Evolutionary conservation across 2,113 vertebrate species (phyloP).

Genomic region (Myotis brandtii): DNA sequence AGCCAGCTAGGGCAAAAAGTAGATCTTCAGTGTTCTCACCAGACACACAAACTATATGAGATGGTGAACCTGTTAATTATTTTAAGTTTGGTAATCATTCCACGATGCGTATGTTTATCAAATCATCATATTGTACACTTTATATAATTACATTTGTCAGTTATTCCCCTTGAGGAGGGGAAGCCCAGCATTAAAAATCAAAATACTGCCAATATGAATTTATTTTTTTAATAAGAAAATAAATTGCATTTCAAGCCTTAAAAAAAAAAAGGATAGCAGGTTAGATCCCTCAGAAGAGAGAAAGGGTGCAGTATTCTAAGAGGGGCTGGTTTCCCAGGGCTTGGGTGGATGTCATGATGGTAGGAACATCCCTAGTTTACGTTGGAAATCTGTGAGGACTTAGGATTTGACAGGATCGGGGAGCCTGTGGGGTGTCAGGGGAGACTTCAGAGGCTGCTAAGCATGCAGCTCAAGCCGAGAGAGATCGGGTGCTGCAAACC

Average conservation of each 20-base stretch:
- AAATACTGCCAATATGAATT: background rate
- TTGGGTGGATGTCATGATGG: background rate
- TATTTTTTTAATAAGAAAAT: slow-evolving; percentile 41
- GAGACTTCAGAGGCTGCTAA: background rate
- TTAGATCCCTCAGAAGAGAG: background rate
- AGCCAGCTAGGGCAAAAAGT: background rate
- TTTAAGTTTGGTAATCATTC: background rate
- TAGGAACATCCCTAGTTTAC: background rate
- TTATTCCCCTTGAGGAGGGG: background rate
- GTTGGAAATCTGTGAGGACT: background rate
- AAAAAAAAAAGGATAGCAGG: background rate
- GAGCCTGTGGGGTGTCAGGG: background rate
- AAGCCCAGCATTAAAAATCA: background rate
- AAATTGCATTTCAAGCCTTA: background rate
- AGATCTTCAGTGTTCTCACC: background rate
- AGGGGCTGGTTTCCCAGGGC: background rate
- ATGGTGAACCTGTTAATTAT: background rate
- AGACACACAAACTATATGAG: background rate
- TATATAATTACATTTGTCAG: background rate
- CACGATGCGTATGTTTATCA: background rate
- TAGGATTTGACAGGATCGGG: background rate
- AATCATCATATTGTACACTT: background rate
- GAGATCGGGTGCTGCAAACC: background rate
- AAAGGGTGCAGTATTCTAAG: background rate
- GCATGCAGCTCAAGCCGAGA: background rate